These are phyloP conservation scores for Bufo bufo DNA, from an alignment of 2,113 vertebrate species.

Conservation along the genomic window DNA sequence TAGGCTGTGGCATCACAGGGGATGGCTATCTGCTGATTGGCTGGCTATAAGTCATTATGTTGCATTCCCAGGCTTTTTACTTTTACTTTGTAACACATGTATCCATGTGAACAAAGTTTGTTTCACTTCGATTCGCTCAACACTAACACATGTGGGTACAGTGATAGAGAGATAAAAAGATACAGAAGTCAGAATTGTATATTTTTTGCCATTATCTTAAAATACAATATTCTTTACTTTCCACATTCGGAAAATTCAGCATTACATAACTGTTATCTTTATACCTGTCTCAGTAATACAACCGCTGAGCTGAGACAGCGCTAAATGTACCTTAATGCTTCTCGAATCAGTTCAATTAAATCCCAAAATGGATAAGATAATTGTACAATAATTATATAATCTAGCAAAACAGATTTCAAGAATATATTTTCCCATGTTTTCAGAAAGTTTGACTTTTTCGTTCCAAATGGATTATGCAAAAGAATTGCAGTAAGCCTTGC, in stretches of 20 bases:
- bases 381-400: conserved; percentile 20
- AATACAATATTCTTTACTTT: background rate
- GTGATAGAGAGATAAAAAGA: background rate
- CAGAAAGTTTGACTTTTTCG: background rate
- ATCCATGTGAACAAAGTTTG: too few species aligned
- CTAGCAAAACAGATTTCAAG: conserved; percentile 7
- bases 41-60: too few species aligned
- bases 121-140: too few species aligned
- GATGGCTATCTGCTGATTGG: too few species aligned
- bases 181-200: background rate
- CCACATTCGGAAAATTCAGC: background rate
- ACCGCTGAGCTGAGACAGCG: background rate
- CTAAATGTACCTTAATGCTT: conserved; percentile 22
- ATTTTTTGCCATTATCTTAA: background rate
- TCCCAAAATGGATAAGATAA: conserved; percentile 21
- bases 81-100: too few species aligned
- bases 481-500: background rate
- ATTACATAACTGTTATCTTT: conserved; percentile 31
- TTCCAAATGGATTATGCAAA: background rate
- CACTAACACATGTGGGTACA: too few species aligned
- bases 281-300: background rate
- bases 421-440: background rate
- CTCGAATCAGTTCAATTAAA: conserved; percentile 24
- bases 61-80: too few species aligned
- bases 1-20: too few species aligned